Conservation (phyloP, 2,113 vertebrate genomes). For the Etheostoma spectabile region DNA sequence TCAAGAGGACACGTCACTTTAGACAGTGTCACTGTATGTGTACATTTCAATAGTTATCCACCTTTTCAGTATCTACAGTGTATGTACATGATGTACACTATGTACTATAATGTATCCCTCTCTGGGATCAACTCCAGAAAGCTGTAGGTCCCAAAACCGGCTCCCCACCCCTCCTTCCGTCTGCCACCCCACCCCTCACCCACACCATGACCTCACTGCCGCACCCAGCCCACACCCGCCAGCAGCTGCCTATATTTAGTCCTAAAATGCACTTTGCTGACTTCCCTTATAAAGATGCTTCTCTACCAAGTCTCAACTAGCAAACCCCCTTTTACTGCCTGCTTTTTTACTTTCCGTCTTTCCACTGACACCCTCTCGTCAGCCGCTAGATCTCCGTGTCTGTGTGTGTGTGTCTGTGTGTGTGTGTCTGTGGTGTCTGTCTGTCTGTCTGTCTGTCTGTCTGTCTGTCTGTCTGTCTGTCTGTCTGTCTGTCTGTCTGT, state of each 20-base stretch:
- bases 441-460: no score
- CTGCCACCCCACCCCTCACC: slow-evolving; percentile 49
- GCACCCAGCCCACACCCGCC: slow-evolving; percentile 71
- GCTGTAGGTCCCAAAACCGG: slow-evolving; percentile 45
- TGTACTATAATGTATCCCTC: slow-evolving; percentile 10
- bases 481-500: no score
- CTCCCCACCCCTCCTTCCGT: slow-evolving; percentile 43
- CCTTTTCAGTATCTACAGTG: background rate
- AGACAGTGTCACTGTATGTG: background rate
- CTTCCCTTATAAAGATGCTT: slow-evolving; percentile 48
- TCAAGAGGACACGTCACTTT: background rate
- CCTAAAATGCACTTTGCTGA: slow-evolving; percentile 50
- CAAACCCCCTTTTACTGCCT: background rate
- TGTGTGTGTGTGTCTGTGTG: slow-evolving; percentile 1
- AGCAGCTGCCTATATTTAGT: slow-evolving; percentile 76
- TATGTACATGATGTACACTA: background rate
- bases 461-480: no score
- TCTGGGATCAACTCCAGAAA: slow-evolving; percentile 48
- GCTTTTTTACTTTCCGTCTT: background rate
- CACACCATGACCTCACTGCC: slow-evolving; percentile 78
- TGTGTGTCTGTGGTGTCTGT: background rate
- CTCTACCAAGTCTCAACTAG: slow-evolving; percentile 1
- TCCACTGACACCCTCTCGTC: background rate
- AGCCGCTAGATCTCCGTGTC: background rate
- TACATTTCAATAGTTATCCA: background rate